Base-by-base conservation (phyloP, 2,888 invertebrate genomes). In the Cephus pulcher region DNA sequence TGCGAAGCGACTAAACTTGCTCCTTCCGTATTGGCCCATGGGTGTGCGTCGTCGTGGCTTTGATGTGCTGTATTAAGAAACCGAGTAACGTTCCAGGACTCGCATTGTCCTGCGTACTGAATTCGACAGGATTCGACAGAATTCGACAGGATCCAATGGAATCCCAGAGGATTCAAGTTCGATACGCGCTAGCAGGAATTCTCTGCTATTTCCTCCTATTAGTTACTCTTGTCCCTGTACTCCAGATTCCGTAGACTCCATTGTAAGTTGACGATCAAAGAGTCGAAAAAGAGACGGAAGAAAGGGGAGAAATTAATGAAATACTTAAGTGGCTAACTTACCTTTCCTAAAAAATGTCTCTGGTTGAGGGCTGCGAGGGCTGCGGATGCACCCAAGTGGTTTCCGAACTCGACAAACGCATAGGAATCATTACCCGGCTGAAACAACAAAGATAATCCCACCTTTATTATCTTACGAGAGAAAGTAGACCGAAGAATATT, bases 361-460 rank as follows among this genome's bases (percentile, higher is more conserved):
- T 93, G 93, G 91, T 95, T 94, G 93, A 95, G 94, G n/a, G 94
- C 93, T 78, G 93, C 92, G 76, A 94, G 88, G 3, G 94, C 94
- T 76, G 93, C 92, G 3, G 93, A 92, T 6, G 95, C 95, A 32
- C 93, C 92, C 70, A 88, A 88, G 87, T 94, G 93, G 84, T 94
- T 94, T 80, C 92, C 92, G 86, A 94, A 94, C 87, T 95, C 95
- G 76, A 95, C 93, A 87, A 95, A 95, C 78, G 94, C 94, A 87
- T 94, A 94, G 4, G 94, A 93, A 86, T 95, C 94, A 84, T 92
- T 93, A 82, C 93, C 92, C 76, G 93, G 92, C 94, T 94, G 91
- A 80, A 93, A 92, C 80, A 85, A 34, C 69, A 76, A 40, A 15
- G 40, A 40, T 6, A 15, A 15, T 15, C 40, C 15, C 40, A 40